phyloP scores from a whole-genome alignment of 2,797 vertebrate species.

The Chaetodon trifasciatus region DNA sequence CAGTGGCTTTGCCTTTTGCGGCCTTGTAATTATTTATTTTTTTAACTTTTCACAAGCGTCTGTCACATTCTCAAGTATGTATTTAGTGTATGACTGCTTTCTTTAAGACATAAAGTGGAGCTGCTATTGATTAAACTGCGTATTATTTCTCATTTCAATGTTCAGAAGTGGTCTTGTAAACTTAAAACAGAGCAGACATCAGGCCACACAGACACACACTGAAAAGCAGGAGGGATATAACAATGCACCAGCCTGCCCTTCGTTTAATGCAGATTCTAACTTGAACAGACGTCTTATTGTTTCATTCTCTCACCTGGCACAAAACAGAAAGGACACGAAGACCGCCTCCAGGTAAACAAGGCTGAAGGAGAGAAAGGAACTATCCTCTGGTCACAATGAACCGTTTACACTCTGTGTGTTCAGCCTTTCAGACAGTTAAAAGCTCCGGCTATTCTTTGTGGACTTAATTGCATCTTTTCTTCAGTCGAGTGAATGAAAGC shows the following conservation, averaged over 20 bases:
- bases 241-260: conserved; percentile 28
- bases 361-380: conserved; percentile 25
- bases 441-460: conserved; percentile 30
- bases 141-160: conserved; percentile 18
- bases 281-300: conserved; percentile 14
- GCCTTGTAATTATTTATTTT: conserved; percentile 51
- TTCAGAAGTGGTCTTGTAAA: conserved; percentile 21
- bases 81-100: conserved; percentile 32
- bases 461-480: conserved; percentile 53
- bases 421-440: conserved; percentile 51
- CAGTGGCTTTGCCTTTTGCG: conserved; percentile 29
- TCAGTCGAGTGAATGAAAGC: conserved; percentile 28
- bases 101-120: conserved; percentile 27
- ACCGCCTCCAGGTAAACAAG: conserved; percentile 27
- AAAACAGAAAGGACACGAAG: conserved; percentile 23
- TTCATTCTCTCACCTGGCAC: conserved; percentile 35
- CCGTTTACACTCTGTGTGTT: conserved; percentile 27
- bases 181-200: conserved; percentile 21
- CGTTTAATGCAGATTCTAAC: conserved; percentile 4
- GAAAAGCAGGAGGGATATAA: conserved; percentile 15
- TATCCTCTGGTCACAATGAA: conserved; percentile 37
- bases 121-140: conserved; percentile 16
- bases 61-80: conserved; percentile 47
- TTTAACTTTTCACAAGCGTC: conserved; percentile 29
- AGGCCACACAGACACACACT: not conserved